phyloP scores from a whole-genome alignment of 2,888 invertebrate species.

The Dryocosmus kuriphilus region DNA sequence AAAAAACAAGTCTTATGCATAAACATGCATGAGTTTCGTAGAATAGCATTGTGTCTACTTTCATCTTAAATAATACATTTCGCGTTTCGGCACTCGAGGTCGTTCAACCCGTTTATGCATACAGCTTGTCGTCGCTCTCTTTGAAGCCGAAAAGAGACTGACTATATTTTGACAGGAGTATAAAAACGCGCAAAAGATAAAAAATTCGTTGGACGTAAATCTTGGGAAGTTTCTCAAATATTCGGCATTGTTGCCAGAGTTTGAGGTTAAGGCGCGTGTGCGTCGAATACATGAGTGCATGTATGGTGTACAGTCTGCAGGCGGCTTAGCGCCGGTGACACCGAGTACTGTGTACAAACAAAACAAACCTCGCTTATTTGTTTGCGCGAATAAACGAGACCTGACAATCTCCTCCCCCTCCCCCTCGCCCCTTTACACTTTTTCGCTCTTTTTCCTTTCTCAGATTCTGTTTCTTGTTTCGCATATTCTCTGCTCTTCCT shows the following conservation, averaged over 20 bases:
- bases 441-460: slow-evolving; percentile 20
- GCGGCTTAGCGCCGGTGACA: slow-evolving; percentile 46
- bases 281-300: slow-evolving; percentile 59
- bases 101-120: slow-evolving; percentile 18
- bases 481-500: slow-evolving; percentile 37
- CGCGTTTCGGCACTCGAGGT: neutral
- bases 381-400: slow-evolving; percentile 53
- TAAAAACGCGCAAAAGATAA: slow-evolving; percentile 24
- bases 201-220: slow-evolving; percentile 30
- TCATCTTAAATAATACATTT: slow-evolving; percentile 4
- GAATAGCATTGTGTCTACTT: slow-evolving; percentile 4
- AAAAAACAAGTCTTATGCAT: neutral
- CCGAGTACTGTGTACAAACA: slow-evolving; percentile 45
- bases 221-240: neutral
- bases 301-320: slow-evolving; percentile 62
- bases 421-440: slow-evolving; percentile 20
- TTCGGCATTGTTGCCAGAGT: neutral
- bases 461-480: slow-evolving; percentile 42
- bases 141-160: neutral
- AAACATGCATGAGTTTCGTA: neutral
- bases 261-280: slow-evolving; percentile 28
- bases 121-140: neutral
- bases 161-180: neutral
- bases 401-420: slow-evolving; percentile 15
- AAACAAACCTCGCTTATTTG: slow-evolving; percentile 51